Percentiles rank a stretch among this genome's conserved stretches.
These are phyloP conservation scores for Bergia sp. DNA, from an alignment of 92 coral and sea anemone species.

Conservation along the genomic window DNA sequence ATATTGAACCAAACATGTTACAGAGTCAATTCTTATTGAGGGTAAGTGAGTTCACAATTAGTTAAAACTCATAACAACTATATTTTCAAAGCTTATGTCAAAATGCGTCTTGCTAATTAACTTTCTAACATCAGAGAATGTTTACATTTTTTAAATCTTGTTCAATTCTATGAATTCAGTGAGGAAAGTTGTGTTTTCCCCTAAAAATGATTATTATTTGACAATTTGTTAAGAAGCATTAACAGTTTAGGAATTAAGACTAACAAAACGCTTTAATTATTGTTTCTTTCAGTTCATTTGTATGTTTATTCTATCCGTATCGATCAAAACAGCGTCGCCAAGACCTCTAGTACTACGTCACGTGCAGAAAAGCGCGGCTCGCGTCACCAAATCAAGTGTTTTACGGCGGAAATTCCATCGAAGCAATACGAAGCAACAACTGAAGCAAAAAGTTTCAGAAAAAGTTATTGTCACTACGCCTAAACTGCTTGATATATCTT, in stretches of 20 bases:
- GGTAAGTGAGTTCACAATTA: background rate
- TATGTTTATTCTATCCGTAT: background rate
- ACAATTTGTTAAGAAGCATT: background rate
- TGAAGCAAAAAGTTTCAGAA: background rate
- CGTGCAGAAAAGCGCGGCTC: background rate
- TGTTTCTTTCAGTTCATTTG: slow-evolving; percentile 28
- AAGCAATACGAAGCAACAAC: background rate
- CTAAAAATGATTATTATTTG: background rate
- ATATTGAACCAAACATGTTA: background rate
- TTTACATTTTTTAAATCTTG: background rate
- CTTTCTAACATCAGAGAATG: background rate
- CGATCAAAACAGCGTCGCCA: background rate
- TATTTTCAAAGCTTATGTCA: background rate
- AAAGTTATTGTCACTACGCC: background rate
- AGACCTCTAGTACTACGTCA: slow-evolving; percentile 4
- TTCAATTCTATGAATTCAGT: too few relatives aligned
- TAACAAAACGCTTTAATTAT: background rate
- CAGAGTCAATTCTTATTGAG: background rate
- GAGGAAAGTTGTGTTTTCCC: background rate
- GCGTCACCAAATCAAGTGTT: background rate
- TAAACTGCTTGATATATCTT: slow-evolving; percentile 1
- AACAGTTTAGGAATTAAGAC: background rate
- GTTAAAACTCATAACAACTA: background rate
- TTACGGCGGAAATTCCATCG: background rate
- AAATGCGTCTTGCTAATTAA: background rate